These are phyloP conservation scores for Stichopus chloronotus DNA, from an alignment of 35 echinoderm and acorn worm genomes.

Conservation along the genomic window DNA sequence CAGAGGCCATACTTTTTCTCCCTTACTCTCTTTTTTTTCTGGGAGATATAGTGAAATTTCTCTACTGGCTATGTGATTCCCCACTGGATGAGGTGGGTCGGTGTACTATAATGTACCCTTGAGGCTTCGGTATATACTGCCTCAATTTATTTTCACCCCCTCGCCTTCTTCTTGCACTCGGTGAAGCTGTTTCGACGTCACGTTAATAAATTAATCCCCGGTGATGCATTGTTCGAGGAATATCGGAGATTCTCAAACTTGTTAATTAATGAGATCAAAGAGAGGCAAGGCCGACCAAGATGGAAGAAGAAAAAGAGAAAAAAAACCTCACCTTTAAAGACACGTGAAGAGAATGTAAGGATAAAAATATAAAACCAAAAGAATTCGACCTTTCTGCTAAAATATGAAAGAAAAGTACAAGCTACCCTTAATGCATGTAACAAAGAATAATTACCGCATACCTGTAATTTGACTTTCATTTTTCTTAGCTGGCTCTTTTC, in stretches of 20 bases:
- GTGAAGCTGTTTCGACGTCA: not conserved
- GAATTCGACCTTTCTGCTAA: not conserved
- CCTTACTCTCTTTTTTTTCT: too few relatives aligned
- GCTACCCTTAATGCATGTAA: not conserved
- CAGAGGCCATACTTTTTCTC: not conserved
- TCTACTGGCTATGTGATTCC: not conserved
- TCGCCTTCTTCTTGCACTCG: not conserved
- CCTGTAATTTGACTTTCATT: not conserved
- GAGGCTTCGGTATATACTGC: not conserved
- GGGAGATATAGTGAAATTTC: not conserved
- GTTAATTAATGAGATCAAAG: not conserved
- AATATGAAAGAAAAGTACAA: not conserved
- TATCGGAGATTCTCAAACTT: not conserved
- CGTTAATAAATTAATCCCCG: not conserved
- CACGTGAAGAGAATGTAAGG: not conserved
- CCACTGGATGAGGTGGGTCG: not conserved
- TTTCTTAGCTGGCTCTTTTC: not conserved
- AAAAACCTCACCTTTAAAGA: not conserved
- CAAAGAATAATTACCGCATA: not conserved
- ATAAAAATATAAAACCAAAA: not conserved
- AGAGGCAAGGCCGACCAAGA: not conserved
- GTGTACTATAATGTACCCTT: not conserved
- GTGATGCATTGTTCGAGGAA: not conserved
- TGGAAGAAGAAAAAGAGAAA: not conserved
- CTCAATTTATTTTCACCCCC: not conserved